These are phyloP conservation scores for Zonitis immaculata DNA, from an alignment of 2,888 invertebrate genomes.

Conservation along the genomic window DNA sequence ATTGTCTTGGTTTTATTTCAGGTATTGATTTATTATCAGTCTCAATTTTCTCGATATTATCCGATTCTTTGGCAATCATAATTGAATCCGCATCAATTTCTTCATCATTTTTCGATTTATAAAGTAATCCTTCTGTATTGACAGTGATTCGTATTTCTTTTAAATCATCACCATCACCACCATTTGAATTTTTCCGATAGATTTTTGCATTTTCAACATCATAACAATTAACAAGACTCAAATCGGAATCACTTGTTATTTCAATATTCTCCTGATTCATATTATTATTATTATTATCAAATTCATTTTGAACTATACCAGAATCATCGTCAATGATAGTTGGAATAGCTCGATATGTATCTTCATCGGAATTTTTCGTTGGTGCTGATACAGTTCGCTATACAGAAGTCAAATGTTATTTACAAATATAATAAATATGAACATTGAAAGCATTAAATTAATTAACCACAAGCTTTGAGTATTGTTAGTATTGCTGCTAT, in stretches of 20 bases:
- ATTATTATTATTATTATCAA: slow-evolving; percentile 4
- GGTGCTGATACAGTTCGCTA: no score
- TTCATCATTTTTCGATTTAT: neutral
- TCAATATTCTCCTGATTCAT: slow-evolving; percentile 23
- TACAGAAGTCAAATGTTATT: no score
- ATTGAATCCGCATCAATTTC: neutral
- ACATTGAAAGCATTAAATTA: neutral
- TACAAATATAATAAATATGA: no score
- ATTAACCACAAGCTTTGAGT: slow-evolving; percentile 34
- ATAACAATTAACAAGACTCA: slow-evolving; percentile 43
- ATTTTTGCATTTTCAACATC: slow-evolving; percentile 43
- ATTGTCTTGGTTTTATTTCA: neutral
- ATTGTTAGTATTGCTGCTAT: slow-evolving; percentile 43
- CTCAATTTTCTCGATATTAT: neutral
- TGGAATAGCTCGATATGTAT: slow-evolving; percentile 20
- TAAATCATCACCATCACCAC: no score
- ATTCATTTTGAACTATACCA: neutral
- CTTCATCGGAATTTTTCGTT: neutral
- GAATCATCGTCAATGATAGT: slow-evolving; percentile 9
- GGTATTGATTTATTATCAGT: neutral
- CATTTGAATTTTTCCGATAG: slow-evolving; percentile 24
- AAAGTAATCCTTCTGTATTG: slow-evolving; percentile 3
- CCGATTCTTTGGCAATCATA: neutral
- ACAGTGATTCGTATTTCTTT: neutral
- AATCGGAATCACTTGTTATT: slow-evolving; percentile 46